A percentile compares a stretch with the other conserved stretches of the same genome.
Evolutionary conservation across 1,140 invertebrate species (phyloP).

Genomic region (Tetramorium alpestre): DNA sequence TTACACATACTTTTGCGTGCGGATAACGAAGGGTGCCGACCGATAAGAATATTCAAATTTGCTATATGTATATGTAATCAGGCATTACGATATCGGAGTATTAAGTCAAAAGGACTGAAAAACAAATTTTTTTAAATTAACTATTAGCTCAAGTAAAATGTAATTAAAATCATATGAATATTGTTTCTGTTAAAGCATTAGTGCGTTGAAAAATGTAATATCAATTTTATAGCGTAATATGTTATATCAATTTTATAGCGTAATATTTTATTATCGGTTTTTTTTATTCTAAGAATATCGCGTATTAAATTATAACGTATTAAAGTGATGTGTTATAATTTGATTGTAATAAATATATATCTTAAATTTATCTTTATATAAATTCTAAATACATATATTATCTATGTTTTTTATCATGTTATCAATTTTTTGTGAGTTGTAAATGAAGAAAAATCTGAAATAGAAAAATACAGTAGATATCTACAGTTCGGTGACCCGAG

Average conservation of each 20-base stretch:
- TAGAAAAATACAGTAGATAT: not conserved
- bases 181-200: not conserved
- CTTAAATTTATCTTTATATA: not conserved
- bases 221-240: not conserved
- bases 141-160: not conserved
- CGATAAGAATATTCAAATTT: conserved; percentile 84
- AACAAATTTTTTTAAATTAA: not conserved
- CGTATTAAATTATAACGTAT: not conserved
- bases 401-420: not conserved
- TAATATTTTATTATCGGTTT: not conserved
- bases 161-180: not conserved
- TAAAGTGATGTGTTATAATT: not conserved
- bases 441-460: not conserved
- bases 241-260: not conserved
- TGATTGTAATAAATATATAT: not conserved
- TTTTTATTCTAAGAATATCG: not conserved
- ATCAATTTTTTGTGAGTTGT: not conserved
- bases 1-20: conserved; percentile 58
- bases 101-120: not conserved
- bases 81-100: conserved; percentile 30
- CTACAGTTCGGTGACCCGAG: not conserved
- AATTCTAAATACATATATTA: not conserved
- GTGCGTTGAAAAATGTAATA: not conserved
- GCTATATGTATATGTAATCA: conserved; percentile 72
- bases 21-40: conserved; percentile 71